These are phyloP conservation scores for Cassiopea xamachana DNA, from an alignment of 30 jellyfish, hydroid and myxozoan species.

Conservation along the genomic window DNA sequence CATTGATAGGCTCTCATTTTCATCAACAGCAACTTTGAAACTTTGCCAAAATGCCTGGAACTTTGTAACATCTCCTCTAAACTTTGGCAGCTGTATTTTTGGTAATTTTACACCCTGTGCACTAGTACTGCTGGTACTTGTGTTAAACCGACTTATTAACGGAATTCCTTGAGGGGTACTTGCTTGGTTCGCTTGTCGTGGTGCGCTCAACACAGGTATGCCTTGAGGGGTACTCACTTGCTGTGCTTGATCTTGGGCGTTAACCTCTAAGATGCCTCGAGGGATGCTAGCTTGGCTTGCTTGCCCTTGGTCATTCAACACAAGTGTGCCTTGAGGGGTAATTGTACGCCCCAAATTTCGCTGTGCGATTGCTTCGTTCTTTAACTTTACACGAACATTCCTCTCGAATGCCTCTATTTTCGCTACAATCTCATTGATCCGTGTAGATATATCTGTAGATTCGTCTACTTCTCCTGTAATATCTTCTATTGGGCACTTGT, in stretches of 20 bases:
- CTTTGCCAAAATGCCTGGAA: constrained; percentile 35
- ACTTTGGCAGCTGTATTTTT: constrained; percentile 4
- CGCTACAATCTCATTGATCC: constrained; percentile 12
- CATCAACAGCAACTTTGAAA: constrained; percentile 1
- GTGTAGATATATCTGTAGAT: constrained; percentile 17
- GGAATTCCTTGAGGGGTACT: neutral
- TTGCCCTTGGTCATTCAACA: neutral
- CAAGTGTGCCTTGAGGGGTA: neutral
- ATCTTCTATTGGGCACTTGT: constrained; percentile 30
- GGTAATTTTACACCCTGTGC: constrained; percentile 37
- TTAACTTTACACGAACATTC: neutral
- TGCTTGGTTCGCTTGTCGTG: neutral
- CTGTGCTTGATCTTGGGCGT: neutral
- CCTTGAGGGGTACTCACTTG: neutral
- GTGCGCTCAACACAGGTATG: neutral
- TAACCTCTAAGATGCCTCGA: neutral
- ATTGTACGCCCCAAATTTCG: constrained; percentile 2
- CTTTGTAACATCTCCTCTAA: constrained; percentile 63
- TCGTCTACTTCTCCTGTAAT: constrained; percentile 29
- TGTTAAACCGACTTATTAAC: neutral
- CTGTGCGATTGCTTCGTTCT: neutral
- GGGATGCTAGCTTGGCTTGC: neutral
- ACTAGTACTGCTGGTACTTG: neutral
- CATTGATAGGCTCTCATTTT: constrained; percentile 19
- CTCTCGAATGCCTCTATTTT: constrained; percentile 2